phyloP scores from a whole-genome alignment of 2,113 vertebrate genomes.

The Calcarius ornatus region DNA sequence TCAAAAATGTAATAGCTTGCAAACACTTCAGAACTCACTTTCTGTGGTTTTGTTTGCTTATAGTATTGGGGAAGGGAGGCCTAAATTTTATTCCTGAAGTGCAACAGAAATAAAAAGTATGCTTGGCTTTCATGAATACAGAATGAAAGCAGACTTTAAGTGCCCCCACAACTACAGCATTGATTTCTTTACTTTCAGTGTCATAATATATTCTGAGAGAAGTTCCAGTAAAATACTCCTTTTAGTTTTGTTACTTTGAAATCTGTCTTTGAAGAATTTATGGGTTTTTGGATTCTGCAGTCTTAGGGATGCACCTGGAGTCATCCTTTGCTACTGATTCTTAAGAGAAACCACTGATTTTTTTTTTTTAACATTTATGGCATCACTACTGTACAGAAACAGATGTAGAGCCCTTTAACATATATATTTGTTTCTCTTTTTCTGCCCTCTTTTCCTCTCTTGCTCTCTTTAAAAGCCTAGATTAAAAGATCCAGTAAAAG shows the following conservation, averaged over 20 bases:
- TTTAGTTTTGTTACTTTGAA: background rate
- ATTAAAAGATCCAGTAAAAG: background rate
- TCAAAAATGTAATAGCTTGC: background rate
- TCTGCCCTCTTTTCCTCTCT: background rate
- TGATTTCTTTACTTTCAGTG: background rate
- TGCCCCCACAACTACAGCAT: background rate
- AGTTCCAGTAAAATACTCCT: background rate
- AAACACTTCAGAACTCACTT: background rate
- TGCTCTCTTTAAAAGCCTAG: background rate
- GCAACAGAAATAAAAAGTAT: background rate
- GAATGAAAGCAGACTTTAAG: background rate
- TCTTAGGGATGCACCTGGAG: background rate
- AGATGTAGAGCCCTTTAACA: background rate
- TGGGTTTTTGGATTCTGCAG: fast-evolving
- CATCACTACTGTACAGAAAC: background rate
- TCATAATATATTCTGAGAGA: background rate
- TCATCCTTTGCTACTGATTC: background rate
- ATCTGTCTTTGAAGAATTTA: background rate
- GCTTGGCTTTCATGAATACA: background rate
- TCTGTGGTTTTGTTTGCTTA: background rate
- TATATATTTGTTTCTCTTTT: background rate
- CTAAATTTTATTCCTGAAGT: background rate
- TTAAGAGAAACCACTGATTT: background rate
- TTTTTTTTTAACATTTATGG: background rate
- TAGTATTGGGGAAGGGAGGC: background rate